Evolutionary conservation across 2,113 vertebrate genomes (phyloP).

Genomic region (Alethe castanea): DNA sequence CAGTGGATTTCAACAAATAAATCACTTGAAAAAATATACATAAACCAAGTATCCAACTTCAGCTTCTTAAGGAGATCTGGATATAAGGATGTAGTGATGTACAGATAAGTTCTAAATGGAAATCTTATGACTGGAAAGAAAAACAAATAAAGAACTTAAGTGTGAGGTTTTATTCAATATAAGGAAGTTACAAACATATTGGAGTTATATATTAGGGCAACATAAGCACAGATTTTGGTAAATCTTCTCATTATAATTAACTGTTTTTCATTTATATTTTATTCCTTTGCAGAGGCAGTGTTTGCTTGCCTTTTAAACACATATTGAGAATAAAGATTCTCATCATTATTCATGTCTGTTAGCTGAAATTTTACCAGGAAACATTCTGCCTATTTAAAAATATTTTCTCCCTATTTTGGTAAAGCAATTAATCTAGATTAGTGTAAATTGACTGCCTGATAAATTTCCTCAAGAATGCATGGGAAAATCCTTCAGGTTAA

Average conservation of each 20-base stretch:
- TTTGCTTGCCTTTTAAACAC: not conserved
- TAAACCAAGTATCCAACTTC: not conserved
- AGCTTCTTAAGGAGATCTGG: not conserved
- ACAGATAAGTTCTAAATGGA: not conserved
- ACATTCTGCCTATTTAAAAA: not conserved
- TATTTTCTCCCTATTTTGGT: not conserved
- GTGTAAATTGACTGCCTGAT: not conserved
- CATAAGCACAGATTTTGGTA: not conserved
- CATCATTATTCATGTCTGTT: not conserved
- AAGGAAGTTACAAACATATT: not conserved
- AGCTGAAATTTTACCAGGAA: not conserved
- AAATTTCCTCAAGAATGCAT: conserved; percentile 26
- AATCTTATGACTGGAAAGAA: not conserved
- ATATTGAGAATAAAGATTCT: not conserved
- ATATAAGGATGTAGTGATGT: not conserved
- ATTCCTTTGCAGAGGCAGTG: not conserved
- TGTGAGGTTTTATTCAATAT: not conserved
- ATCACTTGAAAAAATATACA: not conserved
- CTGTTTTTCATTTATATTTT: not conserved
- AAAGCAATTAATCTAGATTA: conserved; percentile 35
- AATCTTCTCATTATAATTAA: not conserved
- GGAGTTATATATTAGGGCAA: not conserved
- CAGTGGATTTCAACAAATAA: not conserved
- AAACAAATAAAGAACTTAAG: not conserved
- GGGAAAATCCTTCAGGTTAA: conserved; percentile 39